Evolutionary conservation across 2,888 invertebrate species (phyloP).

Genomic region (Dichetophora obliterata): DNA sequence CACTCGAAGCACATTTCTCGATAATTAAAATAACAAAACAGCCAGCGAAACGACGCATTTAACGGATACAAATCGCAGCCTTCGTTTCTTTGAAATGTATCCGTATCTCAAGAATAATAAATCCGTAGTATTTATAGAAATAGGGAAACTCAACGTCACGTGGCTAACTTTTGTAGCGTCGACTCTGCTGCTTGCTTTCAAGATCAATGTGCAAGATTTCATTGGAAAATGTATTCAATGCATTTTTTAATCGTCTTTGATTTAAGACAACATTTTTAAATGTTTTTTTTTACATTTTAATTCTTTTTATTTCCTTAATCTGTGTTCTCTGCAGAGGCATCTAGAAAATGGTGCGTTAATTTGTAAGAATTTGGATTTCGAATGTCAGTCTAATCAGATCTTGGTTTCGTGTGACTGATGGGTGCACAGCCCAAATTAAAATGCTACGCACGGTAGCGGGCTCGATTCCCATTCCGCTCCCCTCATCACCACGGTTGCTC

Average conservation of each 20-base stretch:
- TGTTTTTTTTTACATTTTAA: not conserved
- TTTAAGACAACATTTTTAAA: slow-evolving; percentile 28
- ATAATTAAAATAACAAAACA: slow-evolving; percentile 28
- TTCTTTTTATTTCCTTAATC: not conserved
- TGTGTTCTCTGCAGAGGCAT: not conserved
- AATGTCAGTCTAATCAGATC: slow-evolving; percentile 33
- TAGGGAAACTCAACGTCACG: slow-evolving; percentile 13
- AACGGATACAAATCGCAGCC: slow-evolving; percentile 34
- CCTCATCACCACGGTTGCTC: not conserved
- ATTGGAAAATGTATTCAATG: slow-evolving; percentile 19
- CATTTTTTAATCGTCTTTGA: slow-evolving; percentile 31
- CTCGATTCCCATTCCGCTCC: not conserved
- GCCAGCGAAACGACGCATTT: not conserved
- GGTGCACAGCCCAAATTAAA: slow-evolving; percentile 35
- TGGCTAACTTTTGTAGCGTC: slow-evolving; percentile 5
- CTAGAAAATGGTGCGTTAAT: slow-evolving; percentile 29
- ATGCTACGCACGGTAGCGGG: slow-evolving; percentile 23
- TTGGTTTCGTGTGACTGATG: slow-evolving; percentile 27
- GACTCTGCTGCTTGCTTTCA: not conserved
- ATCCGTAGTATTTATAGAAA: slow-evolving; percentile 35
- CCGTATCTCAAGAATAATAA: slow-evolving; percentile 31
- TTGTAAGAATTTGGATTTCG: slow-evolving; percentile 35
- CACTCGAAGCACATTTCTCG: slow-evolving; percentile 8
- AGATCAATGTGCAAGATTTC: slow-evolving; percentile 34
- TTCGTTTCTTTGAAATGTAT: slow-evolving; percentile 36